Evolutionary conservation across 2,797 vertebrate genomes (phyloP).

Genomic region (Cygnus olor): DNA sequence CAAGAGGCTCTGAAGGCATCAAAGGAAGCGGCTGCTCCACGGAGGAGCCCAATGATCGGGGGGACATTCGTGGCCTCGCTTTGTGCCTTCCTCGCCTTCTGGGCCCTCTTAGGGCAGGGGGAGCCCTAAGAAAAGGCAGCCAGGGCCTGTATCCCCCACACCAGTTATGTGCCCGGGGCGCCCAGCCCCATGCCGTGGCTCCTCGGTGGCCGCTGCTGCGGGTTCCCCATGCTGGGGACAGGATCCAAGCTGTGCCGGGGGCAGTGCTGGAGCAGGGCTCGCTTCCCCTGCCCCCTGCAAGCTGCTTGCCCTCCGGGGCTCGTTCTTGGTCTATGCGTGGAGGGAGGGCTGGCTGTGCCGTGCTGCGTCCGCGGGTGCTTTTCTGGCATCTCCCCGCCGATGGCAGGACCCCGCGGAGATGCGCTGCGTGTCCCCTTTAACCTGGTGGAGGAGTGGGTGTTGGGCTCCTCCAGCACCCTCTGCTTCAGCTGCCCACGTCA

Average conservation of each 20-base stretch:
- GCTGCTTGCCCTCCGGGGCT: not conserved
- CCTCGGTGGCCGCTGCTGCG: not conserved
- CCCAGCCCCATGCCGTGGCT: accelerated
- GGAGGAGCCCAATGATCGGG: not conserved
- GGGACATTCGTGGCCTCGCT: not conserved
- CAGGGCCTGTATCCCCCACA: accelerated
- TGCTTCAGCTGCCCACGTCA: accelerated
- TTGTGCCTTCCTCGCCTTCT: not conserved
- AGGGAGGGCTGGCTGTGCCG: not conserved
- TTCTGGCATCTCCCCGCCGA: accelerated
- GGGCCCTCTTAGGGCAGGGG: not conserved
- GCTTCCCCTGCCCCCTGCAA: not conserved
- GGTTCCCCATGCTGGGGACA: not conserved
- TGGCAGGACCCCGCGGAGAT: accelerated
- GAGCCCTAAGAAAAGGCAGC: not conserved
- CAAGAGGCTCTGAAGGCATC: slow-evolving; percentile 63
- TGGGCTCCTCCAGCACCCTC: not conserved
- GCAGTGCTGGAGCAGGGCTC: accelerated
- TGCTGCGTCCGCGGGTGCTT: not conserved
- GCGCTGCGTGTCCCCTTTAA: not conserved
- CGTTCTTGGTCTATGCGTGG: accelerated
- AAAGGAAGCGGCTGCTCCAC: slow-evolving; percentile 33
- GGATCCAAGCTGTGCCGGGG: accelerated
- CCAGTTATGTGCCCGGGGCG: accelerated
- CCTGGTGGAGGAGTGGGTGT: accelerated